Percentiles rank a stretch among this genome's conserved stretches.
Evolutionary conservation across 35 echinoderm and acorn worm genomes (phyloP).

Genomic region (Apostichopus californicus): DNA sequence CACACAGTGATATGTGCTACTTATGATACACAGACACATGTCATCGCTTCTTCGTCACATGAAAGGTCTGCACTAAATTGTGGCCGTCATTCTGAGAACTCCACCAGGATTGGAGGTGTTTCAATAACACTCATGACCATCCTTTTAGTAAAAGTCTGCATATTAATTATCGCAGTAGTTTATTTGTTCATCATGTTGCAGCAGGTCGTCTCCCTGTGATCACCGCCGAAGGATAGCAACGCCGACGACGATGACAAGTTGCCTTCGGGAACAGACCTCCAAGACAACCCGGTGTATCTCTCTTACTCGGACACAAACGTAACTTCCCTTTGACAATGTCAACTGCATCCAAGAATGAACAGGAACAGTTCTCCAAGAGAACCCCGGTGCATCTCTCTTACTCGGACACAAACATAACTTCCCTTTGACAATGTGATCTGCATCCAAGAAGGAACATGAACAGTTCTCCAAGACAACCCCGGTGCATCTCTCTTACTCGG

Average conservation of each 20-base stretch:
- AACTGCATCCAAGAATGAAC: background rate
- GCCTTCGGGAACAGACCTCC: background rate
- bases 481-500: background rate
- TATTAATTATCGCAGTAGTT: background rate
- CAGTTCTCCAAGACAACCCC: background rate
- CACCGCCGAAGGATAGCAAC: background rate
- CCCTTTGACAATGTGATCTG: background rate
- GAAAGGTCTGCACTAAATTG: too few species aligned
- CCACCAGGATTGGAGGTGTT: too few species aligned
- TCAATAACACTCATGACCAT: background rate
- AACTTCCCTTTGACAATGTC: too few species aligned
- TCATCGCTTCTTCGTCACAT: background rate
- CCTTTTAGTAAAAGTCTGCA: background rate
- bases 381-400: background rate
- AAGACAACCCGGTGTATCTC: too few species aligned
- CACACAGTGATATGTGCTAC: too few species aligned
- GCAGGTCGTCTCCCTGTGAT: background rate
- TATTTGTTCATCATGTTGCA: background rate
- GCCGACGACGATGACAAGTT: background rate
- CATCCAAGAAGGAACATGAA: background rate
- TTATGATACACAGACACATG: background rate
- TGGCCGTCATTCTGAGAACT: too few species aligned
- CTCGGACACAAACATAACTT: background rate
- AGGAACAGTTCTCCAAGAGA: background rate
- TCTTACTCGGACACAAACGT: too few species aligned